Evolutionary conservation across 2,888 invertebrate species (phyloP).

Genomic region (Mongoloraphidia duomilia): DNA sequence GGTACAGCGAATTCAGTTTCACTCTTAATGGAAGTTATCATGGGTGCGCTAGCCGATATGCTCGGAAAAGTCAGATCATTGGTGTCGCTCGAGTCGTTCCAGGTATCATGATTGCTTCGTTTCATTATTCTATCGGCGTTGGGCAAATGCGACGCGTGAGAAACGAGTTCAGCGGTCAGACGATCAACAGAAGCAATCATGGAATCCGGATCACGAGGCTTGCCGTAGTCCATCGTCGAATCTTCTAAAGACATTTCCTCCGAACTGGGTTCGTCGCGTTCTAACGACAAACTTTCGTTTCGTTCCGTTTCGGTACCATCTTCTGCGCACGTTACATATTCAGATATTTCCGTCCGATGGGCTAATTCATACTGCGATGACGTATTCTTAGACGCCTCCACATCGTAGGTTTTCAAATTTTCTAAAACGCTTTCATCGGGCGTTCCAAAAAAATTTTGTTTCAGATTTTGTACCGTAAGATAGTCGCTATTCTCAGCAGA

Average conservation of each 20-base stretch:
- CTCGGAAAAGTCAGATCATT: conserved; percentile 72
- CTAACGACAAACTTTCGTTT: conserved; percentile 14
- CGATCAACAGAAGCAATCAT: conserved; percentile 54
- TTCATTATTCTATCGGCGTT: conserved; percentile 27
- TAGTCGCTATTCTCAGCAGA: no score
- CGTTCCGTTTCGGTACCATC: conserved; percentile 15
- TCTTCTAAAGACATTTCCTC: conserved; percentile 1
- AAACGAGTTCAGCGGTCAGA: conserved; percentile 47
- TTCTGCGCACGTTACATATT: conserved; percentile 25
- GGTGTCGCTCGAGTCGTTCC: conserved; percentile 65
- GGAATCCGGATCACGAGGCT: conserved; percentile 46
- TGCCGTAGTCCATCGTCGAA: conserved; percentile 23
- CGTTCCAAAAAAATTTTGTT: no score
- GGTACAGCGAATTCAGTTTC: conserved; percentile 26
- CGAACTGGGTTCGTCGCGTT: conserved; percentile 15
- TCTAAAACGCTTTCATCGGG: no score
- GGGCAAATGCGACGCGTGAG: conserved; percentile 46
- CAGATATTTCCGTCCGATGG: conserved; percentile 15
- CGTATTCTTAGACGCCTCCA: no score
- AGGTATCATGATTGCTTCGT: conserved; percentile 45
- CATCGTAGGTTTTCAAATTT: no score
- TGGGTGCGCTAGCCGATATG: conserved; percentile 59
- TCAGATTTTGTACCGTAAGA: no score
- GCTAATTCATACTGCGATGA: no score
- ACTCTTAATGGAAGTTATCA: conserved; percentile 52